These are phyloP conservation scores for Monoplex corrugatus DNA, from an alignment of 2,888 invertebrate genomes.

Conservation along the genomic window DNA sequence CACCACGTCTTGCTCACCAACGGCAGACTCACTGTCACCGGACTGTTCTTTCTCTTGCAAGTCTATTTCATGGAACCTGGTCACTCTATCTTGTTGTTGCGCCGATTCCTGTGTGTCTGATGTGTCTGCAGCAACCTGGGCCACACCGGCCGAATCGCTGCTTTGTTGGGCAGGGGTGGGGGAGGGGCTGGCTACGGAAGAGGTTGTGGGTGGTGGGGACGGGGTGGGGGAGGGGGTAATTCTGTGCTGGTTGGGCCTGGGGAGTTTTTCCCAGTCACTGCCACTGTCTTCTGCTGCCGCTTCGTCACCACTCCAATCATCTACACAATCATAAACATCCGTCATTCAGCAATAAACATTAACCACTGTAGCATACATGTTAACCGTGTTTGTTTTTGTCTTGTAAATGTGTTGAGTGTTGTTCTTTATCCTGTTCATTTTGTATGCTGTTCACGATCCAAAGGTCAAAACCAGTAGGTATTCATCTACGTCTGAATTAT, in stretches of 20 bases:
- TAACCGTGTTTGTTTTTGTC: too few species aligned
- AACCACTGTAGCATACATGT: too few species aligned
- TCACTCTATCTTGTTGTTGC: neutral
- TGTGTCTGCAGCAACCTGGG: neutral
- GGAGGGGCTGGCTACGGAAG: neutral
- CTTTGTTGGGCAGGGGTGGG: neutral
- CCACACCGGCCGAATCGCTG: neutral
- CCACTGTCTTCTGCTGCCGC: conserved; percentile 55
- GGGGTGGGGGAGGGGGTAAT: neutral
- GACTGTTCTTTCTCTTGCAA: neutral
- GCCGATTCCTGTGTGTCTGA: neutral
- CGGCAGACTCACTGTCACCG: neutral
- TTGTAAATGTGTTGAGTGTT: too few species aligned
- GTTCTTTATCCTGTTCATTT: too few species aligned
- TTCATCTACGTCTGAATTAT: neutral
- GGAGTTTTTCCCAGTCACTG: conserved; percentile 58
- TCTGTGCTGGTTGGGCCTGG: conserved; percentile 38
- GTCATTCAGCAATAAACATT: too few species aligned
- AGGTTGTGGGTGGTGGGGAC: neutral
- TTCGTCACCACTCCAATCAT: conserved; percentile 71
- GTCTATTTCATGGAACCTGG: neutral
- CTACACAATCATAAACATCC: conserved; percentile 34
- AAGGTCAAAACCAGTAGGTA: neutral
- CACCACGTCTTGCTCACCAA: neutral
- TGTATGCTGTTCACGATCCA: too few species aligned